These are phyloP conservation scores for Stegophylla sp. DNA, from an alignment of 2,888 invertebrate species.

Conservation along the genomic window DNA sequence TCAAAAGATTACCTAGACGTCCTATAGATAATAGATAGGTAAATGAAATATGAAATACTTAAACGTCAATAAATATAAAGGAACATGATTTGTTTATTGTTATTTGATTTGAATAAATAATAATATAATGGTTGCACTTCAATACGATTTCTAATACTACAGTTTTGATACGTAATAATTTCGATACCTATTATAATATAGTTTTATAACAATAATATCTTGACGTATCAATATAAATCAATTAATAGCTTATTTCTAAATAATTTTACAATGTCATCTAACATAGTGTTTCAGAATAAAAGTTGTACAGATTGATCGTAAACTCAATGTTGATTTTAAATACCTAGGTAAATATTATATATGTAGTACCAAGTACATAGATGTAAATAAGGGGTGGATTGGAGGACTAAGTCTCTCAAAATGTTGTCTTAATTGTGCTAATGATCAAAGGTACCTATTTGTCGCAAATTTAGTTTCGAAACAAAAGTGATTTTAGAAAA, in stretches of 20 bases:
- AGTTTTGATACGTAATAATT: background rate
- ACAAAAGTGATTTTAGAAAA: too few relatives aligned
- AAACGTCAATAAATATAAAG: background rate
- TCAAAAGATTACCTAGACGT: too few relatives aligned
- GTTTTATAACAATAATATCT: constrained; percentile 18
- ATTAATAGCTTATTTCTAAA: background rate
- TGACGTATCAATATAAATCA: background rate
- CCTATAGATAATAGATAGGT: too few relatives aligned
- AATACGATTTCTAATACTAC: constrained; percentile 19
- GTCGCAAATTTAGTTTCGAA: too few relatives aligned
- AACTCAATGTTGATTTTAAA: background rate
- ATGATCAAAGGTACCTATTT: too few relatives aligned
- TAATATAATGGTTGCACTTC: background rate
- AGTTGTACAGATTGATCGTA: background rate
- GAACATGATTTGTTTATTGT: background rate
- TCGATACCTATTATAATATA: background rate
- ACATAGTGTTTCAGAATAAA: background rate
- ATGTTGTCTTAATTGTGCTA: too few relatives aligned
- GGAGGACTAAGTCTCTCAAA: too few relatives aligned
- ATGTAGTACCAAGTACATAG: too few relatives aligned
- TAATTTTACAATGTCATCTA: background rate
- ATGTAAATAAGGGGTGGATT: too few relatives aligned
- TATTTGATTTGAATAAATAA: constrained; percentile 19
- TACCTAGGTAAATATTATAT: too few relatives aligned
- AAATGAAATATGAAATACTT: too few relatives aligned